phyloP scores from a whole-genome alignment of 2,888 invertebrate genomes.

The Amphipoea oculea region DNA sequence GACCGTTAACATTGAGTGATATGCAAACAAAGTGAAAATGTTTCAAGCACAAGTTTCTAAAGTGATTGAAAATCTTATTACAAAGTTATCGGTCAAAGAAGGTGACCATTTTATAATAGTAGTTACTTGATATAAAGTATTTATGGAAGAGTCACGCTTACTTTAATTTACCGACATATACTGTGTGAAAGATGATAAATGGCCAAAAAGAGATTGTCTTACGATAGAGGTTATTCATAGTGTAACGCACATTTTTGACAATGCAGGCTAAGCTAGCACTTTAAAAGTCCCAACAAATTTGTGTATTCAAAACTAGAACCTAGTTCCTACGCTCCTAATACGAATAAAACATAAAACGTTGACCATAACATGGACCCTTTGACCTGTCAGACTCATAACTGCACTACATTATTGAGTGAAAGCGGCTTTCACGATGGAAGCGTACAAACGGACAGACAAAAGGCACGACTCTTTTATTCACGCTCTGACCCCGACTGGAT shows the following conservation, averaged over 20 bases:
- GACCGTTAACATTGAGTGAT: conserved; percentile 40
- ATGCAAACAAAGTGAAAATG: conserved; percentile 43
- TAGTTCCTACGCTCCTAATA: conserved; percentile 12
- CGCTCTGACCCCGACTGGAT: conserved; percentile 72
- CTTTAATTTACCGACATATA: neutral
- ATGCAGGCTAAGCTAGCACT: neutral
- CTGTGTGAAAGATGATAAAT: neutral
- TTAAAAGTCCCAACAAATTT: neutral
- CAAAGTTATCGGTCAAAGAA: neutral
- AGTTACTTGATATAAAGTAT: neutral
- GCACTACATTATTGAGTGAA: conserved; percentile 79
- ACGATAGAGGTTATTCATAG: no score
- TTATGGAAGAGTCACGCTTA: neutral
- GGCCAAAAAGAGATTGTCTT: neutral
- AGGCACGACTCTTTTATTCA: conserved; percentile 75
- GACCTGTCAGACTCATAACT: conserved; percentile 74
- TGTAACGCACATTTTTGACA: neutral
- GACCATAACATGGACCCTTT: conserved; percentile 70
- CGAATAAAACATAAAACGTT: conserved; percentile 23
- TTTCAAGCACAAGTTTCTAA: conserved; percentile 31
- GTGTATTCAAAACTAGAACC: neutral
- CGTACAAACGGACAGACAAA: conserved; percentile 73
- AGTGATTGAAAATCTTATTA: conserved; percentile 9
- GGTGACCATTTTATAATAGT: neutral
- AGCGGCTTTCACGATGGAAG: conserved; percentile 83